Percentiles rank a stretch among this genome's conserved stretches.
phyloP scores from a whole-genome alignment of 2,797 vertebrate genomes.

The Eurystomus glaucurus region DNA sequence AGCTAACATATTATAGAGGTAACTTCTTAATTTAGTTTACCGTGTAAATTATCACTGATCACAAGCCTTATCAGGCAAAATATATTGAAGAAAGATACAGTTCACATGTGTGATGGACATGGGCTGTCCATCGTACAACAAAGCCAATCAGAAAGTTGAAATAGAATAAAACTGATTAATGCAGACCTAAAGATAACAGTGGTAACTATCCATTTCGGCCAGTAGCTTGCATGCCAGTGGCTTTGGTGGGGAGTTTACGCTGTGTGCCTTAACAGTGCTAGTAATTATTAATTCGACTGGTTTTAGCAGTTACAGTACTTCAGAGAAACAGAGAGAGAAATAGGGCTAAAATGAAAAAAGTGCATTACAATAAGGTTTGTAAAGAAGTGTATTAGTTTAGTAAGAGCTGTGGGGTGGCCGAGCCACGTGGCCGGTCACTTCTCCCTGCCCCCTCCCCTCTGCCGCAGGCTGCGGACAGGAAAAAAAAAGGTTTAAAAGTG shows the following conservation, averaged over 20 bases:
- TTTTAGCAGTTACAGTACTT: not conserved
- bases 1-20: not conserved
- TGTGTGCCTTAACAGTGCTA: not conserved
- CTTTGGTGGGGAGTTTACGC: not conserved
- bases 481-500: too few relatives aligned
- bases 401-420: too few relatives aligned
- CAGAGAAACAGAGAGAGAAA: not conserved
- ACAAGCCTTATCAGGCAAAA: not conserved
- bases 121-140: not conserved
- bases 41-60: not conserved
- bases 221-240: not conserved
- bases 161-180: not conserved
- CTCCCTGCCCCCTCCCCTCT: too few relatives aligned
- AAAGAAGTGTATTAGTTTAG: not conserved
- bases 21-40: not conserved
- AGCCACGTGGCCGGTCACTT: too few relatives aligned
- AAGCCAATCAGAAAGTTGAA: not conserved
- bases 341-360: not conserved
- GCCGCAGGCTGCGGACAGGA: too few relatives aligned
- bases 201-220: not conserved
- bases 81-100: not conserved
- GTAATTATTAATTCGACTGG: not conserved
- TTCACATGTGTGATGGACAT: not conserved
- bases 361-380: rapidly evolving
- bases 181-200: not conserved